These are phyloP conservation scores for Petroica traversi DNA, from an alignment of 2,113 vertebrate species.

Conservation along the genomic window DNA sequence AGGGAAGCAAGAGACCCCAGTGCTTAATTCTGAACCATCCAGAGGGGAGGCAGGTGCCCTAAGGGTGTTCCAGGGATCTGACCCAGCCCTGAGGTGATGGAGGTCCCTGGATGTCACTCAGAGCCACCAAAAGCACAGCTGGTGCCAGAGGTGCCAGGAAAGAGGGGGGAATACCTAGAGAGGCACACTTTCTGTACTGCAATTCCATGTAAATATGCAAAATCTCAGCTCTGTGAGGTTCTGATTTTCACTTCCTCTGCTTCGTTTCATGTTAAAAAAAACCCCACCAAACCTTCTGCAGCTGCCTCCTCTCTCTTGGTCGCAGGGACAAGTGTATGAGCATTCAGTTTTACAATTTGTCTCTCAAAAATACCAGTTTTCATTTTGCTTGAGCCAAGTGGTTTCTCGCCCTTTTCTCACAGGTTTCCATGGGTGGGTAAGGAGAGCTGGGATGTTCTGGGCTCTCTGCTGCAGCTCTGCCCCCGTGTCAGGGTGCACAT, in stretches of 20 bases:
- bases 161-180: background rate
- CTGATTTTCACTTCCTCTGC: background rate
- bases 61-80: background rate
- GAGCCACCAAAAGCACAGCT: fast-evolving
- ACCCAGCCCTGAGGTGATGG: background rate
- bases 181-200: background rate
- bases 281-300: background rate
- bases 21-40: background rate
- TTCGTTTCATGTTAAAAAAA: background rate
- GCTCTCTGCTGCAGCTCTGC: background rate
- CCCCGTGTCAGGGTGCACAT: fast-evolving
- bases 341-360: background rate
- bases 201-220: background rate
- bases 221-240: background rate
- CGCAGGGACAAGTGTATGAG: background rate
- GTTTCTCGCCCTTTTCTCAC: background rate
- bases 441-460: fast-evolving
- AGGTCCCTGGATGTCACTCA: background rate
- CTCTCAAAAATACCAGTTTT: background rate
- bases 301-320: background rate
- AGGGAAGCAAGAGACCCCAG: background rate
- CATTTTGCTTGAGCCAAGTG: background rate
- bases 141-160: background rate
- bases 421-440: background rate
- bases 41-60: background rate